These are phyloP conservation scores for Podabrus alpinus DNA, from an alignment of 2,888 invertebrate genomes.

Conservation along the genomic window DNA sequence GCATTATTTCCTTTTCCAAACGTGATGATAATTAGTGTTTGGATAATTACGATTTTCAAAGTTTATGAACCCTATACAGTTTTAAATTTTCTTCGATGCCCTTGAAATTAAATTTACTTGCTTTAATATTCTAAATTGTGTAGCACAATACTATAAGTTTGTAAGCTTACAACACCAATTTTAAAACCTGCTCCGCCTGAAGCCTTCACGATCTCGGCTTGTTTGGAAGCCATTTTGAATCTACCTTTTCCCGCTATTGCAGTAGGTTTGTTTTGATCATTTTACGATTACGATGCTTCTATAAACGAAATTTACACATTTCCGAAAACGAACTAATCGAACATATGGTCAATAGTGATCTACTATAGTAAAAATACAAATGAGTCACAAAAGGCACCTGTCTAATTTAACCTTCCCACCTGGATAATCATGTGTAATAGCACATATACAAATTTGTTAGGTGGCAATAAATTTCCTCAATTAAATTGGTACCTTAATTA, in stretches of 20 bases:
- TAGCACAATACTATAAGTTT: background rate
- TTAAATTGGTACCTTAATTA: background rate
- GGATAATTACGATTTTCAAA: background rate
- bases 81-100: background rate
- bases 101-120: constrained; percentile 1
- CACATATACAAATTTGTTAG: background rate
- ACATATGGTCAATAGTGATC: background rate
- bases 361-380: background rate
- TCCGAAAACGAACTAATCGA: background rate
- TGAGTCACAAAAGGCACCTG: background rate
- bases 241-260: constrained; percentile 20
- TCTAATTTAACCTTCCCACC: background rate
- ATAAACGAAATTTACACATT: background rate
- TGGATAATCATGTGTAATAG: background rate
- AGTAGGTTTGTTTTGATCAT: background rate
- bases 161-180: background rate
- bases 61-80: background rate
- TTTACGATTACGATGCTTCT: background rate
- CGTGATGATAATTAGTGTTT: background rate
- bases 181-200: constrained; percentile 20
- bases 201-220: constrained; percentile 16
- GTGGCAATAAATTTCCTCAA: background rate
- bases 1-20: background rate
- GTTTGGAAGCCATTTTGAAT: constrained; percentile 19
- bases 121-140: background rate